Conservation (phyloP, 1,140 invertebrate species). For the Amphibalanus amphitrite region DNA sequence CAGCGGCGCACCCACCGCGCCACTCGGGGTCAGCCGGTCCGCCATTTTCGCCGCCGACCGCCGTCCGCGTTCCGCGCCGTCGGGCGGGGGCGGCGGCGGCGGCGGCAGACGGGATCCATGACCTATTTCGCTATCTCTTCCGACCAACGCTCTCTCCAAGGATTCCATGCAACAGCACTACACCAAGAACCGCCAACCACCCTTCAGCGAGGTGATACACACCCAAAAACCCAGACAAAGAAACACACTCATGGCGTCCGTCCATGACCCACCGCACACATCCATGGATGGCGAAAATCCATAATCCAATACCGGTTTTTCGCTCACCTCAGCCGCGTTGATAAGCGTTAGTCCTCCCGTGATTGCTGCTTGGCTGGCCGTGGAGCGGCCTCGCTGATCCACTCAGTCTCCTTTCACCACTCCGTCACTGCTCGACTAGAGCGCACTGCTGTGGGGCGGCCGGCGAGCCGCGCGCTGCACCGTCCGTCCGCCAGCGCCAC, state of each 20-base stretch:
- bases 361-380: too few species aligned
- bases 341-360: background rate
- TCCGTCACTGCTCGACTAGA: too few species aligned
- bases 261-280: background rate
- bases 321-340: background rate
- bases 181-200: too few species aligned
- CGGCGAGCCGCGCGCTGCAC: too few species aligned
- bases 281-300: too few species aligned
- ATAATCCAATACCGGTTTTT: too few species aligned
- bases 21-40: background rate
- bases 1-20: too few species aligned
- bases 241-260: background rate
- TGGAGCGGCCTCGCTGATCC: background rate
- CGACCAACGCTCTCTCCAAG: background rate
- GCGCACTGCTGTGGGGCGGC: background rate
- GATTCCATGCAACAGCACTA: too few species aligned
- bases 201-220: too few species aligned
- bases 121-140: background rate
- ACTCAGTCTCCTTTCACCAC: background rate
- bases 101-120: background rate
- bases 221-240: background rate
- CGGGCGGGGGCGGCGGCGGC: too few species aligned
- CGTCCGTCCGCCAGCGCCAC: background rate
- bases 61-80: too few species aligned
- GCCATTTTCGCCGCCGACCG: background rate